Evolutionary conservation across 2,113 vertebrate genomes (phyloP).

Genomic region (Cebidichthys violaceus): DNA sequence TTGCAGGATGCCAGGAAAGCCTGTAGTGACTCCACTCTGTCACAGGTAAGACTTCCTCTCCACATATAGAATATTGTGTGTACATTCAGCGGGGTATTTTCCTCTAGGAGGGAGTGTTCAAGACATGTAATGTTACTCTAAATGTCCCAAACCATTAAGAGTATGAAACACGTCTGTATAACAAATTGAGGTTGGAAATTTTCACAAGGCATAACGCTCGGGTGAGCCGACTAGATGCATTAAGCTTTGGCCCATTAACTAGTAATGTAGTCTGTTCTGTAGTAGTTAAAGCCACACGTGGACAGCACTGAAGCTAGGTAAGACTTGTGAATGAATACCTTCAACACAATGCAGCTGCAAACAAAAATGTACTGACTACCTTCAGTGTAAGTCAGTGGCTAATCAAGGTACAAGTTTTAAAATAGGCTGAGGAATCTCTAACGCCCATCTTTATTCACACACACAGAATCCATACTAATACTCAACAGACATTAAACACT

Average conservation of each 20-base stretch:
- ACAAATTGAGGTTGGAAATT: not conserved
- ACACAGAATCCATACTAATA: not conserved
- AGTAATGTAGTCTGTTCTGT: not conserved
- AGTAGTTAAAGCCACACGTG: not conserved
- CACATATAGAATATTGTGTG: not conserved
- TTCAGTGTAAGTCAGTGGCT: not conserved
- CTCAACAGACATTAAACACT: not conserved
- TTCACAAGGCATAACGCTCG: not conserved
- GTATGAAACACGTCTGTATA: not conserved
- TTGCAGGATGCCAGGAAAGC: constrained; percentile 98
- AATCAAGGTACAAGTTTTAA: not conserved
- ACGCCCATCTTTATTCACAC: not conserved
- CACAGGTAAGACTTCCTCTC: constrained; percentile 86
- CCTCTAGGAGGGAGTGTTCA: not conserved
- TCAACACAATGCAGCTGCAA: not conserved
- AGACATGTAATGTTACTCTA: not conserved
- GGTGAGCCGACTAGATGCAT: not conserved
- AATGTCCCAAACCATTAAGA: not conserved
- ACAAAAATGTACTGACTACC: not conserved
- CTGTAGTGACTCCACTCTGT: constrained; percentile 95
- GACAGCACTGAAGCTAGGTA: not conserved
- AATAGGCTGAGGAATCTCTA: not conserved
- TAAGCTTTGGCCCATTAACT: not conserved
- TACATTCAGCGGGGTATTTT: not conserved
- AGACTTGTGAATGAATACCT: not conserved